These are phyloP conservation scores for Leptinotarsa defecta DNA, from an alignment of 1,140 invertebrate genomes.

Conservation along the genomic window DNA sequence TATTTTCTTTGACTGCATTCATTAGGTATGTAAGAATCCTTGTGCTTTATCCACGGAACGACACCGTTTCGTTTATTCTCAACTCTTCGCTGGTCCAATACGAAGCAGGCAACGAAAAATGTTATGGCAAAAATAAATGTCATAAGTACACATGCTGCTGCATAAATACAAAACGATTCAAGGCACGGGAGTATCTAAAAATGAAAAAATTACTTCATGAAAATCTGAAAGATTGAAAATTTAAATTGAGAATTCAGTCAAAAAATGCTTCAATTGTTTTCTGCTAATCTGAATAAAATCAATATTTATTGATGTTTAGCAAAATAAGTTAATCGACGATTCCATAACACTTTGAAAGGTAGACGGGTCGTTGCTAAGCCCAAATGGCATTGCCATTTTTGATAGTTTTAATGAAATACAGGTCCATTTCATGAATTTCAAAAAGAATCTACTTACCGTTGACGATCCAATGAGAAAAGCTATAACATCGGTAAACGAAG, in stretches of 20 bases:
- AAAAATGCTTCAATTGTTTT: too few relatives aligned
- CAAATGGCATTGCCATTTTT: background rate
- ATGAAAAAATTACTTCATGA: conserved; percentile 2
- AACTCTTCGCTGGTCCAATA: conserved; percentile 70
- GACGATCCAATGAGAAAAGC: conserved; percentile 75
- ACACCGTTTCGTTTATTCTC: conserved; percentile 68
- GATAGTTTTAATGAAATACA: background rate
- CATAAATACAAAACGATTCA: conserved; percentile 77
- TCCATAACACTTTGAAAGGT: background rate
- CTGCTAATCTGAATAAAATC: too few relatives aligned
- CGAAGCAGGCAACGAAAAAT: conserved; percentile 78
- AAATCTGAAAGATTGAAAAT: too few relatives aligned
- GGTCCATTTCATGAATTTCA: too few relatives aligned
- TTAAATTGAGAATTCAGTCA: too few relatives aligned
- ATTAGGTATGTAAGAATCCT: conserved; percentile 57
- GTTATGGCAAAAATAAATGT: conserved; percentile 78
- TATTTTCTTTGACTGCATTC: conserved; percentile 55
- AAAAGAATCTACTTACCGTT: conserved; percentile 57
- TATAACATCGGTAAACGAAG: conserved; percentile 81
- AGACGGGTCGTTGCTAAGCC: background rate
- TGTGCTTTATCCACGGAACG: conserved; percentile 69
- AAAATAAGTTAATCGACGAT: background rate
- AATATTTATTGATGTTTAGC: too few relatives aligned
- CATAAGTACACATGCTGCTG: conserved; percentile 71
- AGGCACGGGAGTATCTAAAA: conserved; percentile 73